Percentiles rank a stretch among this genome's conserved stretches.
Evolutionary conservation across 2,797 vertebrate genomes (phyloP).

Genomic region (Sciurus carolinensis): DNA sequence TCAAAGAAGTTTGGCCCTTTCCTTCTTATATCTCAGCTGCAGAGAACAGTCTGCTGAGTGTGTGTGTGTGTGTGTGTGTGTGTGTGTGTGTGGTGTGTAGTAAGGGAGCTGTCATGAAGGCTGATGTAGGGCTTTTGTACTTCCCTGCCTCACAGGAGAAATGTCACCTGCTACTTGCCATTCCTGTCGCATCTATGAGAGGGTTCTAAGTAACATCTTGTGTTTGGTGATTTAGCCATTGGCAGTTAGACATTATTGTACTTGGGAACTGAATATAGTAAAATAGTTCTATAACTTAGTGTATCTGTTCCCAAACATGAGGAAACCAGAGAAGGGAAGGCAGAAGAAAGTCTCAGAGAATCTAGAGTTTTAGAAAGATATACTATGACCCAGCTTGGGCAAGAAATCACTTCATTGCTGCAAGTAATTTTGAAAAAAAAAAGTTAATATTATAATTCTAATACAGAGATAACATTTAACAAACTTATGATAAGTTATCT

Average conservation of each 20-base stretch:
- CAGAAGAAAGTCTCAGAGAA: not conserved
- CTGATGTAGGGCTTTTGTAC: not conserved
- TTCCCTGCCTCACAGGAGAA: not conserved
- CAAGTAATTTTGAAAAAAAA: not conserved
- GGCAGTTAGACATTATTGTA: not conserved
- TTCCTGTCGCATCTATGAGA: not conserved
- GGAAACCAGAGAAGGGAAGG: not conserved
- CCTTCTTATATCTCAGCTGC: not conserved
- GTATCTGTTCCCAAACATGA: not conserved
- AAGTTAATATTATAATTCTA: not conserved
- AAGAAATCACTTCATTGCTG: not conserved
- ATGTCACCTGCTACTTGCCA: not conserved
- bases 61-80: no score
- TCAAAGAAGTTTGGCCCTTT: no score
- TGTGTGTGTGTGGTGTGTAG: not conserved
- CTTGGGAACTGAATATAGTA: not conserved
- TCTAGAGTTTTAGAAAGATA: not conserved
- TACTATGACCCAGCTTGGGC: conserved; percentile 77
- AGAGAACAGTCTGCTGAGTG: no score
- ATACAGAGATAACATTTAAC: not conserved
- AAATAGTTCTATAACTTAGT: not conserved
- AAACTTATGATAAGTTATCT: not conserved
- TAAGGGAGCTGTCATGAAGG: not conserved
- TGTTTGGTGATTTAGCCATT: not conserved
- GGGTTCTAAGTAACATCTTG: not conserved